Base-by-base conservation (phyloP, 2,797 vertebrate genomes). In the Neomorphus geoffroyi region DNA sequence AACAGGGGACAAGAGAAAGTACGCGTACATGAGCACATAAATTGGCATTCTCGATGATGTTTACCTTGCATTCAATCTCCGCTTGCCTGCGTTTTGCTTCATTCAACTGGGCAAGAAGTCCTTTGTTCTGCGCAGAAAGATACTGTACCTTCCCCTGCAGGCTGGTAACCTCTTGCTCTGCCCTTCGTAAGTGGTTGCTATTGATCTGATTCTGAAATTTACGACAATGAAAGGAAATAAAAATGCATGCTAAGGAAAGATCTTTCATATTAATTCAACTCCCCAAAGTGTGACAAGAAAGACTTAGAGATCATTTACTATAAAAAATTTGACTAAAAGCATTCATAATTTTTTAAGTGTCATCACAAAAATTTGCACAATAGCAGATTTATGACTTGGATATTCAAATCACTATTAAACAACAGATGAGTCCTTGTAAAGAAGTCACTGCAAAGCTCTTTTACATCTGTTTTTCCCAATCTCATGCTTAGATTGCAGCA, bases 1-100 rank as follows among this genome's bases (percentile, higher is more conserved):
- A 73, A 27, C 0, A 71, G 73, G 4, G 4, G n/a, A 75, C 26
- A 66, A 72, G 48, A 79, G 48, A 66, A 58, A 43, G 19, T 39
- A n/a, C 45, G 50, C 22, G 23, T 7, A 66, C 14, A n/a, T 51
- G 57, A 87, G 33, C 39, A 78, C 17, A 48, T 12, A 53, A 45
- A 26, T 15, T 58, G 17, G 90, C 69, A 23, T 69, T 58, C 33
- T 61, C 3, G 1, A 60, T 80, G 65, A 41, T 77, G 54, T 67
- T 97, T 98, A 99, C 99, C 99, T 99, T 99, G 98, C 98, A 99
- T 89, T 99, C 99, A 82, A 98, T 98, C 98, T 99, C 99, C 66
- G 99, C 99, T 97, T 98, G 99, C 93, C 98, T 99, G 93, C 99
- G 98, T 88, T 99, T 99, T 72, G 98, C 98, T 97, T 99, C 99